Conservation (phyloP, 1,140 invertebrate genomes). For the Bombus pyrosoma region DNA sequence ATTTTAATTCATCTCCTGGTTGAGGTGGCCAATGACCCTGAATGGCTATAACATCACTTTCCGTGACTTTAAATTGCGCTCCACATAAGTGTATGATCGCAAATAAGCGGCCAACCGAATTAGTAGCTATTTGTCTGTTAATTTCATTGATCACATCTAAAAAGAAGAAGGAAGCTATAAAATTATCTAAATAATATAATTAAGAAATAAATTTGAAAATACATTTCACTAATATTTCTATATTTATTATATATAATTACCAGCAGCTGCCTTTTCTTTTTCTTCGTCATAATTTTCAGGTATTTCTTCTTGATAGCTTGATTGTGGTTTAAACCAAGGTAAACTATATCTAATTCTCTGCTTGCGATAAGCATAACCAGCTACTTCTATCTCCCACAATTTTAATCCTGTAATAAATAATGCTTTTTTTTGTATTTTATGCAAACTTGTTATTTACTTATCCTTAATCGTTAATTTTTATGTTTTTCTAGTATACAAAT, state of each 20-base stretch:
- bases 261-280: slow-evolving; percentile 68
- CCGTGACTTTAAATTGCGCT: slow-evolving; percentile 94
- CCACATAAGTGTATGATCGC: slow-evolving; percentile 92
- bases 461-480: background rate
- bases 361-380: background rate
- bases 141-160: slow-evolving; percentile 83
- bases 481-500: background rate
- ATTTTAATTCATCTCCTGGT: slow-evolving; percentile 90
- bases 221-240: background rate
- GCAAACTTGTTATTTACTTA: background rate
- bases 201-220: slow-evolving; percentile 2
- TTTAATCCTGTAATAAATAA: slow-evolving; percentile 36
- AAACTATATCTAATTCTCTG: background rate
- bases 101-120: slow-evolving; percentile 89
- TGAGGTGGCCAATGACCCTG: slow-evolving; percentile 93
- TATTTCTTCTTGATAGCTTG: slow-evolving; percentile 63
- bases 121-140: slow-evolving; percentile 83
- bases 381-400: slow-evolving; percentile 45
- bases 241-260: slow-evolving; percentile 43
- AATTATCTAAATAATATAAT: background rate
- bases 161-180: slow-evolving; percentile 51
- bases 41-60: slow-evolving; percentile 92
- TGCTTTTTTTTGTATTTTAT: background rate
- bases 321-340: slow-evolving; percentile 68
- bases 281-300: slow-evolving; percentile 65